Conservation (phyloP, 2,797 vertebrate genomes). For the Acanthurus tractus region DNA sequence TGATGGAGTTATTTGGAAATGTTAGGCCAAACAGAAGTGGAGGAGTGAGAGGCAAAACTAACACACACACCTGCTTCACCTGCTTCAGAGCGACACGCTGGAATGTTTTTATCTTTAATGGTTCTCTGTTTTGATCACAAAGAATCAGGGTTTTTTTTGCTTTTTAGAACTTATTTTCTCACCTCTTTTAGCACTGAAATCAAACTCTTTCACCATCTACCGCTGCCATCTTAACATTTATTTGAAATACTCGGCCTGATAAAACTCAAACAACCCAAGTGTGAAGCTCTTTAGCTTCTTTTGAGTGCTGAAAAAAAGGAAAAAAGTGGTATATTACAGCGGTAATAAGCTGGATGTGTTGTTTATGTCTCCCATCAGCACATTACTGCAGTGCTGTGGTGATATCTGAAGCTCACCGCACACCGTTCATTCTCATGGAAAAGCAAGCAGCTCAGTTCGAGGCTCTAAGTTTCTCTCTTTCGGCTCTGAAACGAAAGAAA, state of each 20-base stretch:
- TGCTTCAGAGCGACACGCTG: constrained; percentile 11
- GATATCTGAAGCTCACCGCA: constrained; percentile 5
- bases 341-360: not conserved
- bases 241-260: not conserved
- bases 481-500: not conserved
- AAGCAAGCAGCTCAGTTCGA: constrained; percentile 12
- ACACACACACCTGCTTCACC: constrained; percentile 1
- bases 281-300: not conserved
- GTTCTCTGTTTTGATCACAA: not conserved
- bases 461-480: not conserved
- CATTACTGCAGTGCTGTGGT: not conserved
- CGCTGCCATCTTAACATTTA: not conserved
- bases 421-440: not conserved
- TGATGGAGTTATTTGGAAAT: constrained; percentile 32
- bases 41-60: not conserved
- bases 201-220: not conserved
- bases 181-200: not conserved
- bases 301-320: not conserved
- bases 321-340: not conserved
- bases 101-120: not conserved
- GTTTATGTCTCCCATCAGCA: constrained; percentile 3
- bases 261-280: not conserved
- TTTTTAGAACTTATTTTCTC: too few relatives aligned
- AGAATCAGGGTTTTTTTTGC: not conserved
- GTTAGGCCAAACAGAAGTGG: constrained; percentile 1